phyloP scores from a whole-genome alignment of 1,140 invertebrate genomes.

The Diabrotica virgifera region DNA sequence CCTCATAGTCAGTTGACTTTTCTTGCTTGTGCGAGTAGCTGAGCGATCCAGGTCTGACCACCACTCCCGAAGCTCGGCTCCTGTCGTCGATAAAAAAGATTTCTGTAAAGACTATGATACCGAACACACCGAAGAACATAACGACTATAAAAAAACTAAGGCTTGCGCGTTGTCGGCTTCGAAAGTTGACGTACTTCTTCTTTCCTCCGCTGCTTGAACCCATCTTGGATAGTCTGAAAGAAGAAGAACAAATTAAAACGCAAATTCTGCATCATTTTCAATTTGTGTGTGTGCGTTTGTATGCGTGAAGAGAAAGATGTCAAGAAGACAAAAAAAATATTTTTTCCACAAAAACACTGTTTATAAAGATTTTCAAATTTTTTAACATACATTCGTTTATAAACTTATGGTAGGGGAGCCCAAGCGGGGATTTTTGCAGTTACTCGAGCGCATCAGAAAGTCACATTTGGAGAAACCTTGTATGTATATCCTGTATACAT shows the following conservation, averaged over 20 bases:
- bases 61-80: constrained; percentile 49
- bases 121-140: constrained; percentile 86
- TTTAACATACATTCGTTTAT: no score
- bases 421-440: no score
- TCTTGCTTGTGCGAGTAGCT: constrained; percentile 38
- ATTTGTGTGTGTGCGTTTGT: no score
- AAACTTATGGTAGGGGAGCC: no score
- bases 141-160: constrained; percentile 86
- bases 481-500: no score
- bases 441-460: no score
- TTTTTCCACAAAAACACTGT: no score
- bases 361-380: no score
- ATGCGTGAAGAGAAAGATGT: no score
- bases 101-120: constrained; percentile 79
- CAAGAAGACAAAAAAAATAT: no score
- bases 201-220: constrained; percentile 41
- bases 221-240: constrained; percentile 35
- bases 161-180: constrained; percentile 72
- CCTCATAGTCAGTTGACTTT: constrained; percentile 43
- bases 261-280: no score
- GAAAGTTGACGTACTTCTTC: constrained; percentile 35
- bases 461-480: no score
- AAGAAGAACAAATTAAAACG: neutral
- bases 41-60: constrained; percentile 50
- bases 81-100: constrained; percentile 71